phyloP scores from a whole-genome alignment of 30 jellyfish, hydroid and myxozoan genomes.

The Cassiopea andromeda region DNA sequence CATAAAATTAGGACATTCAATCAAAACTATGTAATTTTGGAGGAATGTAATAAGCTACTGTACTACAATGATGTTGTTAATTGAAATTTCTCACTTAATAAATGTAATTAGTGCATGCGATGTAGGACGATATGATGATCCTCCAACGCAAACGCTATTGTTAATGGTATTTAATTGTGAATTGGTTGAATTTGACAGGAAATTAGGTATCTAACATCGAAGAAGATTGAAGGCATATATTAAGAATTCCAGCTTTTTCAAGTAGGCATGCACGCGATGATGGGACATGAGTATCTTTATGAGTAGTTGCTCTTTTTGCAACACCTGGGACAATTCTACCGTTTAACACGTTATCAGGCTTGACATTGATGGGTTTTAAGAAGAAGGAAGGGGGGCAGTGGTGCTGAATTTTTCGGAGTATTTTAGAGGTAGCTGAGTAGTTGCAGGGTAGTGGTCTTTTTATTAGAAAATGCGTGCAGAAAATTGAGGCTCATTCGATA shows the following conservation, averaged over 20 bases:
- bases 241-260: background rate
- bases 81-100: background rate
- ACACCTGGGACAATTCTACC: too few species aligned
- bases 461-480: too few species aligned
- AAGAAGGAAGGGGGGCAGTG: too few species aligned
- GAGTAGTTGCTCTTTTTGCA: background rate
- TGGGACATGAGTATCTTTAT: background rate
- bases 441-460: too few species aligned
- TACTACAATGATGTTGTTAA: constrained; percentile 2
- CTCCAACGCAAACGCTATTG: constrained; percentile 16
- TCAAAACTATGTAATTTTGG: background rate
- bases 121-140: background rate
- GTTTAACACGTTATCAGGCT: too few species aligned
- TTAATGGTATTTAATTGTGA: background rate
- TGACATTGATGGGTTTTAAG: too few species aligned
- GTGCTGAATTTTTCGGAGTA: too few species aligned
- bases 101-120: constrained; percentile 8
- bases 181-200: background rate
- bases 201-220: background rate
- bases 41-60: background rate
- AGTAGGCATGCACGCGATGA: background rate
- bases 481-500: too few species aligned
- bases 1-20: background rate
- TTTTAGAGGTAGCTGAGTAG: too few species aligned
- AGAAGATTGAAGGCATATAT: background rate